These are phyloP conservation scores for Agelastica alni DNA, from an alignment of 2,888 invertebrate species.

Conservation along the genomic window DNA sequence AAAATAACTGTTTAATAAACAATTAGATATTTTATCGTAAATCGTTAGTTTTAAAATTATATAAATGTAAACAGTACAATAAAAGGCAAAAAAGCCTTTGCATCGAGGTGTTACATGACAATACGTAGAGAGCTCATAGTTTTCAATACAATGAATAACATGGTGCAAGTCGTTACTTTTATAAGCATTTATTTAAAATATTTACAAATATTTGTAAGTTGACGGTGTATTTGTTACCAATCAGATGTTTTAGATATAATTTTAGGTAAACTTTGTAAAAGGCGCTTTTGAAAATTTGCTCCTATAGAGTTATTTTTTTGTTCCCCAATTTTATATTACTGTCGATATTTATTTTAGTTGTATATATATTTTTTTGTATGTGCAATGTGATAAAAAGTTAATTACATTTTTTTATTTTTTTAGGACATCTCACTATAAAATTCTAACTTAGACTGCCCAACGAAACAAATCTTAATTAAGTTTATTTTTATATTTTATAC, in stretches of 20 bases:
- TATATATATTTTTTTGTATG: background rate
- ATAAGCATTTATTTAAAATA: slow-evolving; percentile 53
- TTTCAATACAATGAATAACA: slow-evolving; percentile 57
- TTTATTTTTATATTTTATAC: too few species aligned
- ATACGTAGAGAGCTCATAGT: slow-evolving; percentile 57
- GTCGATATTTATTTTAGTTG: slow-evolving; percentile 4
- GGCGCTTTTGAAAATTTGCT: slow-evolving; percentile 20
- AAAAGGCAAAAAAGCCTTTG: slow-evolving; percentile 48
- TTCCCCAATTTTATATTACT: background rate
- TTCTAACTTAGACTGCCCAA: too few species aligned
- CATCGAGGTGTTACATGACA: slow-evolving; percentile 57
- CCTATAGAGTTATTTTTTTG: background rate
- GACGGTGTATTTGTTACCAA: slow-evolving; percentile 54
- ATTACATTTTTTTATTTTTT: too few species aligned
- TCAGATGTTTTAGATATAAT: slow-evolving; percentile 38
- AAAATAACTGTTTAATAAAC: too few species aligned
- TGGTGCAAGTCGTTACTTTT: slow-evolving; percentile 57
- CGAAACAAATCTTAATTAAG: too few species aligned
- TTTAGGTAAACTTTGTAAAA: slow-evolving; percentile 19
- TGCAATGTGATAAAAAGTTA: slow-evolving; percentile 5
- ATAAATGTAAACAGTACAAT: slow-evolving; percentile 52
- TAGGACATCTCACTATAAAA: too few species aligned
- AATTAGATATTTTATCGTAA: too few species aligned
- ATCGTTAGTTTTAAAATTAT: slow-evolving; percentile 12
- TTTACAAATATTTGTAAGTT: slow-evolving; percentile 42